Base-by-base conservation (phyloP, 2,113 vertebrate genomes). In the Trochalopteron elliotii region DNA sequence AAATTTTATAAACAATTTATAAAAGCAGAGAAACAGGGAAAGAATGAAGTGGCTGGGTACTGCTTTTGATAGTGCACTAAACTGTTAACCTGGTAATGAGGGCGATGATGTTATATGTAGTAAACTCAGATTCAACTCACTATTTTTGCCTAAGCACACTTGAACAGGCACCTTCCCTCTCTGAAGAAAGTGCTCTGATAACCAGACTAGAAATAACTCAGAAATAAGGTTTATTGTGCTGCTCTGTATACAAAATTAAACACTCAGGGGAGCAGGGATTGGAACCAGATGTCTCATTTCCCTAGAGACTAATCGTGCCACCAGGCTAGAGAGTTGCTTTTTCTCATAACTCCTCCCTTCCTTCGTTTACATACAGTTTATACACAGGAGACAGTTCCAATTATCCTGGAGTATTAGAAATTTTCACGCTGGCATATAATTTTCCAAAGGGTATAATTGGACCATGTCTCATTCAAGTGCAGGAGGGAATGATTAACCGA, bases 231-330 rank as follows among this genome's bases (percentile, higher is more conserved):
- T 65, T 63, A 56, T 89, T 96, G 35, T 83, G 50, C 68, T 90
- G 33, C 40, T 93, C 44, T 92, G 56, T 83, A 60, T 89, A 78
- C 42, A 70, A 84, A 93, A 90, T 75, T 86, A 96, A 95, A 94
- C 89, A 90, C 89, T 92, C 12, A 24, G 35, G 40, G 33, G 63
- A 85, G 42, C 12, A 55, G 71, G 39, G 63, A 67, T 53, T 94
- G 71, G 61, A 94, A 95, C 65, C 74, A 96, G 93, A 61, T 96
- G 91, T 95, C 61, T 92, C 35, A 45, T 94, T 95, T 97, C 96
- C 93, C 94, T 92, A 84, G 83, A 74, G 89, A 83, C 60, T 95
- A 92, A 96, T 91, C 39, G 83, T 87, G 72, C 89, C 80, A 91
- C 83, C 55, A 93, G 83, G 31, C 80, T 89, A 44, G 50, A 91